These are phyloP conservation scores for Agonopterix subpropinquella DNA, from an alignment of 2,888 invertebrate species.

Conservation along the genomic window DNA sequence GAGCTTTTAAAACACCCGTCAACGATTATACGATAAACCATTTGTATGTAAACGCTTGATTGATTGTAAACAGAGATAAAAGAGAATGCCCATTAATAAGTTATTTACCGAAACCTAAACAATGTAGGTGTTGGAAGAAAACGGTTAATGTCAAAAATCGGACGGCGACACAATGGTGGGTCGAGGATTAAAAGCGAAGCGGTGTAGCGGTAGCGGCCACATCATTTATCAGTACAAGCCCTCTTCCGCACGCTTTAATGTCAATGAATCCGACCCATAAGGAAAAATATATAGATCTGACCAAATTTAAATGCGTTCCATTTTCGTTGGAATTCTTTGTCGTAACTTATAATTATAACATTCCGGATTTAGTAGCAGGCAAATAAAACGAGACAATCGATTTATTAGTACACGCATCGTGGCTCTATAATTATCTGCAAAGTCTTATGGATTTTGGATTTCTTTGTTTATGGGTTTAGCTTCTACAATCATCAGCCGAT, in stretches of 20 bases:
- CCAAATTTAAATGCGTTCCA: neutral
- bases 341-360: too few relatives aligned
- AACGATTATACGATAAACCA: too few relatives aligned
- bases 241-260: conserved; percentile 41
- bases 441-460: too few relatives aligned
- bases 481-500: too few relatives aligned
- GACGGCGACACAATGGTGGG: conserved; percentile 63
- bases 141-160: conserved; percentile 61
- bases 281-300: conserved; percentile 19
- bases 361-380: neutral
- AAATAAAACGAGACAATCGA: too few relatives aligned
- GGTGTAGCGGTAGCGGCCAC: conserved; percentile 63
- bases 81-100: conserved; percentile 54
- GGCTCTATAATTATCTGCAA: too few relatives aligned
- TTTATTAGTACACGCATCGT: too few relatives aligned
- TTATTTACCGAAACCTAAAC: conserved; percentile 50
- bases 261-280: conserved; percentile 27
- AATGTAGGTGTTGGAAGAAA: conserved; percentile 56
- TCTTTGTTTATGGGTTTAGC: too few relatives aligned
- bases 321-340: neutral
- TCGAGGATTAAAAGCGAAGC: conserved; percentile 71
- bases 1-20: too few relatives aligned
- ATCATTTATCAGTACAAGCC: conserved; percentile 69
- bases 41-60: conserved; percentile 16
- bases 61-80: conserved; percentile 56